Evolutionary conservation across 2,888 invertebrate species (phyloP).

Genomic region (Leptothorax acervorum): DNA sequence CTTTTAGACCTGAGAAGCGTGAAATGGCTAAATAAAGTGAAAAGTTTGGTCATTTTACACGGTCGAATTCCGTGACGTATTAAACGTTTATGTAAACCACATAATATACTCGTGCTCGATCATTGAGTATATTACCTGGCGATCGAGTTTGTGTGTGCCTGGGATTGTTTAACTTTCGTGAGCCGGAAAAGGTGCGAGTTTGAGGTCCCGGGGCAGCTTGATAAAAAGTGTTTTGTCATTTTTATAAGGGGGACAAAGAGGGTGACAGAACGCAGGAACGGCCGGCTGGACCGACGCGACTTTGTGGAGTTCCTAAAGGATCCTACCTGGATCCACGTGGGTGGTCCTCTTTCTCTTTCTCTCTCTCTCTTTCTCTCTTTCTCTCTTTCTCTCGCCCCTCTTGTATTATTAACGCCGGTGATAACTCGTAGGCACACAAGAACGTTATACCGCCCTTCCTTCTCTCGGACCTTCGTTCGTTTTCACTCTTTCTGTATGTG

Average conservation of each 20-base stretch:
- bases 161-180: constrained; percentile 60
- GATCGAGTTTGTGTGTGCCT: constrained; percentile 12
- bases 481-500: constrained; percentile 37
- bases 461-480: constrained; percentile 26
- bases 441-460: constrained; percentile 47
- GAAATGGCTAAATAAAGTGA: not conserved
- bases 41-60: not conserved
- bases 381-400: constrained; percentile 59
- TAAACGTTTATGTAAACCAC: constrained; percentile 43
- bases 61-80: constrained; percentile 18
- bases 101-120: constrained; percentile 35
- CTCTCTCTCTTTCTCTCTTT: constrained; percentile 26
- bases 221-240: constrained; percentile 80
- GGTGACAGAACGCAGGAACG: constrained; percentile 55
- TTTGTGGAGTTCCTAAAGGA: constrained; percentile 71
- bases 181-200: constrained; percentile 56
- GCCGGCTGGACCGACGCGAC: constrained; percentile 50
- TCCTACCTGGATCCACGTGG: constrained; percentile 80
- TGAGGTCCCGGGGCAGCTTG: constrained; percentile 46
- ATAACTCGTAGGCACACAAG: constrained; percentile 74
- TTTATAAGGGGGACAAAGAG: constrained; percentile 72
- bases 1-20: not conserved
- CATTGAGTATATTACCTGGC: constrained; percentile 29
- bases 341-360: constrained; percentile 73
- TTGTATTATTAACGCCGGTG: constrained; percentile 80